Percentiles rank a stretch among this genome's conserved stretches.
Conservation (phyloP, 1,140 invertebrate genomes). For the Sycophaga agraensis region DNA sequence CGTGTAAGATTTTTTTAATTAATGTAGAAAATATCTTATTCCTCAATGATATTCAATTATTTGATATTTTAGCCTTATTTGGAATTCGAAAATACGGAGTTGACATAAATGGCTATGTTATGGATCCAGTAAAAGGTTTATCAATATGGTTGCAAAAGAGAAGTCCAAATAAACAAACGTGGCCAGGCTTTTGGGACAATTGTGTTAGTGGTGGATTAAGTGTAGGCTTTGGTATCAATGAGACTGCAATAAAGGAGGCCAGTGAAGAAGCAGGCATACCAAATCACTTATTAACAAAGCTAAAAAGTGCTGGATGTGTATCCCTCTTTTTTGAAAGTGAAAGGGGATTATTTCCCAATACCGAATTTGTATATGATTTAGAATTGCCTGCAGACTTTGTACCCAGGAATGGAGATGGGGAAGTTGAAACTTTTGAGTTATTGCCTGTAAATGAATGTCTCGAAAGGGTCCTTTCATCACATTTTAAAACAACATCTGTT, state of each 20-base stretch:
- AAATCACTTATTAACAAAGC: constrained; percentile 69
- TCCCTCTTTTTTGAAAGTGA: constrained; percentile 92
- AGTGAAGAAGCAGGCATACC: constrained; percentile 90
- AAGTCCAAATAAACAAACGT: constrained; percentile 88
- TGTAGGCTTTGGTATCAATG: constrained; percentile 81
- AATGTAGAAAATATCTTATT: neutral
- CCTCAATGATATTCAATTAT: neutral
- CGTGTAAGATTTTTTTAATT: constrained; percentile 63
- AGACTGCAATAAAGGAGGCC: constrained; percentile 91
- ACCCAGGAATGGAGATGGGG: constrained; percentile 88
- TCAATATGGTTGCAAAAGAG: constrained; percentile 92
- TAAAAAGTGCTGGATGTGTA: constrained; percentile 80
- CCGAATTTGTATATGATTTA: constrained; percentile 93
- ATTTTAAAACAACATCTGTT: constrained; percentile 91
- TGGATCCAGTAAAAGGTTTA: constrained; percentile 78
- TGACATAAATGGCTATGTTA: constrained; percentile 90
- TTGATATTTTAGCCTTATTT: constrained; percentile 68
- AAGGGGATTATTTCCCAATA: constrained; percentile 89
- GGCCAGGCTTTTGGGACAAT: constrained; percentile 93
- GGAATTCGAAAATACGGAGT: constrained; percentile 92
- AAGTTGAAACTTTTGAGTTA: constrained; percentile 87
- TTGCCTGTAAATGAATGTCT: constrained; percentile 78
- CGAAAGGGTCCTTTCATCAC: constrained; percentile 74
- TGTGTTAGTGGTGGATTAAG: constrained; percentile 92
- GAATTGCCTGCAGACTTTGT: constrained; percentile 86